Percentiles rank a stretch among this genome's conserved stretches.
Evolutionary conservation across 2,113 vertebrate species (phyloP).

Genomic region (Vanacampus margaritifer): DNA sequence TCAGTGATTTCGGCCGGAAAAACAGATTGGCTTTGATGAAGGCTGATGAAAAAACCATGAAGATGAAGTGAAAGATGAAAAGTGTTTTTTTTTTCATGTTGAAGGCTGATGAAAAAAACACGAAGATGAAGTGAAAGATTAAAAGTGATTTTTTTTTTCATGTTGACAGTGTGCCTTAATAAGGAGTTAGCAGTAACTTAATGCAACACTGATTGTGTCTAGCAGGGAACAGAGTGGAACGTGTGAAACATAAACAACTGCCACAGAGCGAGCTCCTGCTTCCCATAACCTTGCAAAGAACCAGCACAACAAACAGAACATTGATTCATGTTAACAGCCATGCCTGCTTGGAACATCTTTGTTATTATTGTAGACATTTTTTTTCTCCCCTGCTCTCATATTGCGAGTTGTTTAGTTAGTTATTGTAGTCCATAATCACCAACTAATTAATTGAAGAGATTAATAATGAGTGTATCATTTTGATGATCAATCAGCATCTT

Average conservation of each 20-base stretch:
- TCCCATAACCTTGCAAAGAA: constrained; percentile 49
- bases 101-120: no score
- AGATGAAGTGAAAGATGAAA: not conserved
- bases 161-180: constrained; percentile 68
- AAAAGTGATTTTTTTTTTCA: constrained; percentile 20
- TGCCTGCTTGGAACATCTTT: not conserved
- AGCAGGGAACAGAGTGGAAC: constrained; percentile 50
- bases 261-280: constrained; percentile 51
- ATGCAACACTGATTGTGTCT: constrained; percentile 26
- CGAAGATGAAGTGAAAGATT: not conserved
- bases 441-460: not conserved
- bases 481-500: not conserved
- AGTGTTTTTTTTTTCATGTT: constrained; percentile 21
- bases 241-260: constrained; percentile 68
- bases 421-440: not conserved
- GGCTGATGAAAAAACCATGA: not conserved
- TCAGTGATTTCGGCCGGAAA: not conserved
- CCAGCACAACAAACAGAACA: constrained; percentile 18
- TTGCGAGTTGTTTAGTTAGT: not conserved
- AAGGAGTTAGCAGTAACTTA: constrained; percentile 63
- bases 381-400: not conserved
- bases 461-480: not conserved
- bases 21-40: not conserved
- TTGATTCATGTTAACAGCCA: constrained; percentile 5
- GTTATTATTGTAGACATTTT: not conserved